These are phyloP conservation scores for Lycopodina hypogea DNA, from an alignment of 37 sponge, comb jelly and placozoan genomes.

Conservation along the genomic window DNA sequence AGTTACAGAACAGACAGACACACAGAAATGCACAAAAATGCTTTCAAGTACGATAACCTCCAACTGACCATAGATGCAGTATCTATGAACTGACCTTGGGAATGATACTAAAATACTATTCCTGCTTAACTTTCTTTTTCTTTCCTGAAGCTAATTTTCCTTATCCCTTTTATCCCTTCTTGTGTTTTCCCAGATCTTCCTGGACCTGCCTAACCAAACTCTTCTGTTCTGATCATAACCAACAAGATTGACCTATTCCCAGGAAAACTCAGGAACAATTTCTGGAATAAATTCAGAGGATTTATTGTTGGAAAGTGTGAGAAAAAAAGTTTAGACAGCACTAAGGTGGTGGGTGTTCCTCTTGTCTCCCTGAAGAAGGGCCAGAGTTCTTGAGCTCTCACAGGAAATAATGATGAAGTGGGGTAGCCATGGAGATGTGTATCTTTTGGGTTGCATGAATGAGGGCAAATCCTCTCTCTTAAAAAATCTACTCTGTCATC, in stretches of 20 bases:
- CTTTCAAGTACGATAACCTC: too few relatives aligned
- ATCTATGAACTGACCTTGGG: too few relatives aligned
- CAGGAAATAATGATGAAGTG: constrained; percentile 38
- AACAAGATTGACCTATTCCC: constrained; percentile 82
- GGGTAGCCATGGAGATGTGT: constrained; percentile 82
- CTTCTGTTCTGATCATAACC: constrained; percentile 61
- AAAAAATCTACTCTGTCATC: constrained; percentile 39
- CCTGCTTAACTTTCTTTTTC: too few relatives aligned
- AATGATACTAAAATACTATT: too few relatives aligned
- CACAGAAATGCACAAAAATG: too few relatives aligned
- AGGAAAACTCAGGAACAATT: background rate
- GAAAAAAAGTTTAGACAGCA: constrained; percentile 27
- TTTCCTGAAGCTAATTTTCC: too few relatives aligned
- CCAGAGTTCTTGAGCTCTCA: constrained; percentile 41
- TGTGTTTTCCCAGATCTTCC: constrained; percentile 67
- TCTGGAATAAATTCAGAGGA: constrained; percentile 16
- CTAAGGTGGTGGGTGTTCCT: constrained; percentile 42
- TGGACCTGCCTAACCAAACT: constrained; percentile 20
- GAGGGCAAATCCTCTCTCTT: constrained; percentile 87
- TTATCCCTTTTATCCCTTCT: too few relatives aligned
- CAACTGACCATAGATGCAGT: too few relatives aligned
- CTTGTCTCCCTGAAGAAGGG: constrained; percentile 73
- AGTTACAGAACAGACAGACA: too few relatives aligned
- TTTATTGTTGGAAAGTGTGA: constrained; percentile 19
- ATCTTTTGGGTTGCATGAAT: constrained; percentile 83